Base-by-base conservation (phyloP, 2,888 invertebrate species). In the Zygothrica quintamaculata region DNA sequence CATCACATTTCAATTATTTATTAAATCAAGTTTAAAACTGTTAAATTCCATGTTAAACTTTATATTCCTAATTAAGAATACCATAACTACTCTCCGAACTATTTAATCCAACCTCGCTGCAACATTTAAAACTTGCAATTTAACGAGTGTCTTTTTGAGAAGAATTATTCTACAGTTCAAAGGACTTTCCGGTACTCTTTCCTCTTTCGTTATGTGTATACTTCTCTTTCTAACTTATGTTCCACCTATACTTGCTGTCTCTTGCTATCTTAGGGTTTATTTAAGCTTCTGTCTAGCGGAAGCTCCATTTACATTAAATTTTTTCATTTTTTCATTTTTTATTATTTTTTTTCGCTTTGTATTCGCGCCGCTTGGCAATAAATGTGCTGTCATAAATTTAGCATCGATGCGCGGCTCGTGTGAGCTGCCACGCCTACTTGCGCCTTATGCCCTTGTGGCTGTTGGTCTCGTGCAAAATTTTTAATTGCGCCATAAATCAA, bases 401-500 rank as follows among this genome's bases (percentile, higher is more conserved):
- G 75, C 77, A 65, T 80, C 81, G 80, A 84, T 51, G 69, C 40
- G 52, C 53, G 51, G 34, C 44, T 68, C 52, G 62, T 71, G 52
- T 57, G 57, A 62, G 52, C 13, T 48, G 57, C 42, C 56, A 48
- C 61, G 36, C 48, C 56, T 8, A 43, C 26, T 22, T 9, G 12
- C 42, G 6, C 31, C 13, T 8, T 37, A 16, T 13, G 9, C 11
- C n/a, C 36, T 18, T 4, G 44, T 42, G 65, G 55, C 53, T 55
- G 70, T n/a, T n/a, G 31, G 31, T 22, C 18, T 53, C 39, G 77
- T 61, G 72, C 59, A 75, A 66, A 52, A 74, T 84, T 80, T 80
- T 80, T 80, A 80, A 80, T 80, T 80, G 80, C 80, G 25, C 71
- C 80, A 80, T 80, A 80, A 80, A 80, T 80, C 87, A 80, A 80